Conservation (phyloP, 2,113 vertebrate species). For the Otolemur garnettii region DNA sequence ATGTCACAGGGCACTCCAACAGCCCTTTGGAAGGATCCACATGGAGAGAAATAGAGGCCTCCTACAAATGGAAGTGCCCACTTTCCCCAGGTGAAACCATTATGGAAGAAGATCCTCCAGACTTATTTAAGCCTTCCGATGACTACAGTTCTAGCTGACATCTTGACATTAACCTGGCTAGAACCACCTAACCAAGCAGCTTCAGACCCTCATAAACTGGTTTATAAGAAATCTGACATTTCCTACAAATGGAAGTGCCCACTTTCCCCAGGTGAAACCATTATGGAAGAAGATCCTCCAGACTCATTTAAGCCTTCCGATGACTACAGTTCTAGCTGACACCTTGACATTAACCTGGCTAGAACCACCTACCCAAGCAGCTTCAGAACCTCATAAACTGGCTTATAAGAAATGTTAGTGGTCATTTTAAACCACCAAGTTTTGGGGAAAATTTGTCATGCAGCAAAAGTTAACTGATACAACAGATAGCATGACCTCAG, state of each 20-base stretch:
- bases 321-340: not conserved
- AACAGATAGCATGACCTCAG: not conserved
- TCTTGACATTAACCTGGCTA: not conserved
- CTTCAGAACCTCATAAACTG: not conserved
- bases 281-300: not conserved
- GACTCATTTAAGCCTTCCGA: not conserved
- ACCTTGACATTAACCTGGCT: not conserved
- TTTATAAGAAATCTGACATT: too few species aligned
- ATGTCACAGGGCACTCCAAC: not conserved
- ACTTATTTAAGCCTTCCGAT: not conserved
- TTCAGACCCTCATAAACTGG: not conserved
- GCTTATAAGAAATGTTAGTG: not conserved
- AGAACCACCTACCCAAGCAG: not conserved
- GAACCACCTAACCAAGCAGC: not conserved
- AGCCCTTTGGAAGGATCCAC: not conserved
- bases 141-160: not conserved
- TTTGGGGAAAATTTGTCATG: not conserved
- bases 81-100: not conserved
- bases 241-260: not conserved
- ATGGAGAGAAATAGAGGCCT: not conserved
- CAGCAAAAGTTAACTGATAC: not conserved
- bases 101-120: not conserved
- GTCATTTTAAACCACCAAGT: not conserved
- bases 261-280: not conserved
- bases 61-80: not conserved